These are phyloP conservation scores for Gallinago paraguaiae DNA, from an alignment of 2,113 vertebrate genomes.

Conservation along the genomic window DNA sequence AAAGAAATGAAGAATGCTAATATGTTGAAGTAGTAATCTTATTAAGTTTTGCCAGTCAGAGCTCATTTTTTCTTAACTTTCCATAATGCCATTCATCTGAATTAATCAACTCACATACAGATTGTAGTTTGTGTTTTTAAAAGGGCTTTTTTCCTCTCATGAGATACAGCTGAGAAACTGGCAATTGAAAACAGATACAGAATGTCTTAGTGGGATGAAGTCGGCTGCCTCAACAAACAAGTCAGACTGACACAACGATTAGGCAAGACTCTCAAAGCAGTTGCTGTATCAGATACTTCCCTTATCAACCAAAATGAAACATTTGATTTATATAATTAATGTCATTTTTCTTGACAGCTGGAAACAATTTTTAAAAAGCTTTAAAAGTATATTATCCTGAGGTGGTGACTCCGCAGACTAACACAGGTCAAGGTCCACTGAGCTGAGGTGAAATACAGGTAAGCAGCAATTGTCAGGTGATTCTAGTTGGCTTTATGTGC, in stretches of 20 bases:
- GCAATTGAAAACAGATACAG: conserved; percentile 34
- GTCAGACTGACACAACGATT: conserved; percentile 21
- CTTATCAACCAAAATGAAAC: not conserved
- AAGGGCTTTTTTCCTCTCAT: not conserved
- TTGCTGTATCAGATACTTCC: not conserved
- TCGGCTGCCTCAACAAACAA: conserved; percentile 14
- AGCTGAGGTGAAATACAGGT: not conserved
- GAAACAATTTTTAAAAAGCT: not conserved
- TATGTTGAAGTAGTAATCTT: not conserved
- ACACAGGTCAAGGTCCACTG: not conserved
- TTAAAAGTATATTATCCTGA: not conserved
- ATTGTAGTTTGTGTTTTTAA: not conserved
- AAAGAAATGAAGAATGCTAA: not conserved
- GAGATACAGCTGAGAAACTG: not conserved
- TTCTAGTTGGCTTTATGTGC: not conserved
- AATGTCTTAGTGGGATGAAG: not conserved
- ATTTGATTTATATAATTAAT: conserved; percentile 44
- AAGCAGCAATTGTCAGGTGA: not conserved
- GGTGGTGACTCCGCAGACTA: not conserved
- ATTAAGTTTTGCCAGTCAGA: not conserved
- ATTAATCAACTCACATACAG: not conserved
- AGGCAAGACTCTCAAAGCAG: not conserved
- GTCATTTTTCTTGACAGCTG: conserved; percentile 28
- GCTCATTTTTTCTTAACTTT: conserved; percentile 11
- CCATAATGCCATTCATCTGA: not conserved